Conservation (phyloP, 1,140 invertebrate genomes). For the Leptonema lineaticorne region DNA sequence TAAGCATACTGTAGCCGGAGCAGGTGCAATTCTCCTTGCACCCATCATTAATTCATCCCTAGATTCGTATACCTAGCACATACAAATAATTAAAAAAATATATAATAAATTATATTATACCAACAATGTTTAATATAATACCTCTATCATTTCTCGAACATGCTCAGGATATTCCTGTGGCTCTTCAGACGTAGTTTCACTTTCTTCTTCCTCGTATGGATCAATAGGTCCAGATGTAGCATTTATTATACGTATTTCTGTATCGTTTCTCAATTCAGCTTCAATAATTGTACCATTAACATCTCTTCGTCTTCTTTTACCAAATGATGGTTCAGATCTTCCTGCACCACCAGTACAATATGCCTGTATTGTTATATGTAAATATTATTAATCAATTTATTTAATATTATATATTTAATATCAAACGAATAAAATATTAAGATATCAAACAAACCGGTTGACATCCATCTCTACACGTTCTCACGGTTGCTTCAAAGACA, state of each 20-base stretch:
- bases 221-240: conserved; percentile 46
- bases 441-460: conserved; percentile 65
- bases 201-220: conserved; percentile 43
- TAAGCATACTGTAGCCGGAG: conserved; percentile 69
- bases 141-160: conserved; percentile 85
- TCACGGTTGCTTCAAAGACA: conserved; percentile 89
- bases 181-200: conserved; percentile 52
- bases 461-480: conserved; percentile 85
- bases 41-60: conserved; percentile 68
- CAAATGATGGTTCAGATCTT: conserved; percentile 79
- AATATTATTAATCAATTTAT: conserved; percentile 14
- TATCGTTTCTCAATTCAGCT: conserved; percentile 45
- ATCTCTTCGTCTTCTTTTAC: conserved; percentile 65
- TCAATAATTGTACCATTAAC: conserved; percentile 54
- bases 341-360: conserved; percentile 75
- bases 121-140: conserved; percentile 45
- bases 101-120: background rate
- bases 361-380: conserved; percentile 57
- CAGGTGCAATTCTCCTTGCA: conserved; percentile 58
- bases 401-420: background rate
- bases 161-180: conserved; percentile 66
- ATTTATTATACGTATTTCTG: conserved; percentile 41
- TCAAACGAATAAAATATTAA: background rate
- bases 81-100: too few relatives aligned
- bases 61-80: conserved; percentile 69